phyloP scores from a whole-genome alignment of 2,888 invertebrate species.

The Hemicrepidius hirtus region DNA sequence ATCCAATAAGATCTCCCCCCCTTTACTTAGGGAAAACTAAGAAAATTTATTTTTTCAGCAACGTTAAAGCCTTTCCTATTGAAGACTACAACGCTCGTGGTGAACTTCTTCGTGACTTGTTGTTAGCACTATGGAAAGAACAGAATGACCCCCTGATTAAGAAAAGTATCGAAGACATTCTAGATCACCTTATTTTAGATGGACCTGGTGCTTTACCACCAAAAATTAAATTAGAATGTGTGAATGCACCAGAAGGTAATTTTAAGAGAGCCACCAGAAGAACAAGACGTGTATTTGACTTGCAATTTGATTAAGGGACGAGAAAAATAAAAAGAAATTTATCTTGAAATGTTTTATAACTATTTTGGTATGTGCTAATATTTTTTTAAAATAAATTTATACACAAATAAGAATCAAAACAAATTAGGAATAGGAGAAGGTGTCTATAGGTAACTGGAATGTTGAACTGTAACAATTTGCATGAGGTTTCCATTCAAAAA shows the following conservation, averaged over 20 bases:
- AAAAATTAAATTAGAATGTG: slow-evolving; percentile 1
- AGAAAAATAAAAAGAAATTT: no score
- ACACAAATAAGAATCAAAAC: no score
- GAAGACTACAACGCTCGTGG: slow-evolving; percentile 18
- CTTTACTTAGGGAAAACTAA: no score
- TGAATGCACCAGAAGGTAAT: not conserved
- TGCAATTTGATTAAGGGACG: not conserved
- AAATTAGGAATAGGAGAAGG: no score
- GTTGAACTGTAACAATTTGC: no score
- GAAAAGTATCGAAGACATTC: not conserved
- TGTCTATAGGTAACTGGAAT: no score
- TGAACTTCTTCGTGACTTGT: not conserved
- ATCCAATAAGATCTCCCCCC: no score
- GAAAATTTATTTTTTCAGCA: slow-evolving; percentile 1
- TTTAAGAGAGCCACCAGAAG: not conserved
- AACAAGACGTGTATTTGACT: not conserved
- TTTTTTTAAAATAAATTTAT: no score
- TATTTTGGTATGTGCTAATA: no score
- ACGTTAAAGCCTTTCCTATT: slow-evolving; percentile 1
- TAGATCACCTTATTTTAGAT: slow-evolving; percentile 7
- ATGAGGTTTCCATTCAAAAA: no score
- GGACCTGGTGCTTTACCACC: slow-evolving; percentile 5
- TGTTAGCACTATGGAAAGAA: not conserved
- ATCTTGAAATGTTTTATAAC: no score
- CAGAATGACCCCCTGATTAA: not conserved